Conservation (phyloP, 2,797 vertebrate genomes). For the Tapirus indicus region DNA sequence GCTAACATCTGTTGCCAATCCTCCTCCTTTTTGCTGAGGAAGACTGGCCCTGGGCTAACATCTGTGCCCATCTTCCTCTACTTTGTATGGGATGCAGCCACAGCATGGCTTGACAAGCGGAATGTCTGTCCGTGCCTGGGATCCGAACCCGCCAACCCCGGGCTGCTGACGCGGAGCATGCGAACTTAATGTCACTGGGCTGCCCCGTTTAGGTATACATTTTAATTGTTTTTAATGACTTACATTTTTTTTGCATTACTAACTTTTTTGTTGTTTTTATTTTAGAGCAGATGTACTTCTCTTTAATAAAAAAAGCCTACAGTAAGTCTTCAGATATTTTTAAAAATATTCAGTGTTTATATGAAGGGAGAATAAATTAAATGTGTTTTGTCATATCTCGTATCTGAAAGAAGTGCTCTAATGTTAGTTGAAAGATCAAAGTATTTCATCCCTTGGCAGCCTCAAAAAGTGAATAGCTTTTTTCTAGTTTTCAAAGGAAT, state of each 20-base stretch:
- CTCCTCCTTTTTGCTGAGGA: too few species aligned
- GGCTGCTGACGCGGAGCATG: too few species aligned
- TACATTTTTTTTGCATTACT: not conserved
- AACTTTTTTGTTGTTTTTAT: conserved; percentile 62
- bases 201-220: not conserved
- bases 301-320: conserved; percentile 78
- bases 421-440: conserved; percentile 87
- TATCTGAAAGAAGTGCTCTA: conserved; percentile 85
- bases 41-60: too few species aligned
- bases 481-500: conserved; percentile 84
- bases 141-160: too few species aligned
- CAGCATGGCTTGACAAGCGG: too few species aligned
- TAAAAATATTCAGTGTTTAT: conserved; percentile 85
- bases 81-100: too few species aligned
- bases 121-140: too few species aligned
- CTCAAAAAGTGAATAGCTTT: conserved; percentile 79
- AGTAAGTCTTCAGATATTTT: conserved; percentile 80
- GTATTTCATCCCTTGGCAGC: conserved; percentile 84
- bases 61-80: too few species aligned
- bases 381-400: conserved; percentile 86
- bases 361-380: conserved; percentile 86
- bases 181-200: too few species aligned
- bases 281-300: conserved; percentile 83
- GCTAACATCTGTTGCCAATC: too few species aligned
- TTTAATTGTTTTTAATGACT: conserved; percentile 19